These are phyloP conservation scores for Leptobrachium leishanense DNA, from an alignment of 2,113 vertebrate genomes.

Conservation along the genomic window DNA sequence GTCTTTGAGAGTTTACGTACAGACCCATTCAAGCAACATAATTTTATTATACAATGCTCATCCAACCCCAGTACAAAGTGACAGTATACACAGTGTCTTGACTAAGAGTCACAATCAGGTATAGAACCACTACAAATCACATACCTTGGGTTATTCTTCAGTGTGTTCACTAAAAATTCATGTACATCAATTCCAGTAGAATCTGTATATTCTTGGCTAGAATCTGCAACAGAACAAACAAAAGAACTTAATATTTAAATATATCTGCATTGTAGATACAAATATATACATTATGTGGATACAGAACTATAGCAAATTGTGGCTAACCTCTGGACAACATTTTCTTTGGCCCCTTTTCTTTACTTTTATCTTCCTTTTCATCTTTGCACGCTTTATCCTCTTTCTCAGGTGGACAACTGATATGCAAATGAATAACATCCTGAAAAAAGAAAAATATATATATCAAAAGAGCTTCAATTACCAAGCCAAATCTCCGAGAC, in stretches of 20 bases:
- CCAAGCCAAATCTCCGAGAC: too few relatives aligned
- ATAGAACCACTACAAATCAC: too few relatives aligned
- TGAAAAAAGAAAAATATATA: conserved; percentile 52
- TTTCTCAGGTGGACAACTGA: conserved; percentile 97
- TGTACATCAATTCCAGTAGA: conserved; percentile 98
- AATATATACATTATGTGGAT: too few relatives aligned
- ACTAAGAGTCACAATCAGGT: too few relatives aligned
- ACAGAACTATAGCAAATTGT: too few relatives aligned
- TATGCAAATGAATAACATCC: conserved; percentile 95
- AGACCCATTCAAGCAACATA: too few relatives aligned
- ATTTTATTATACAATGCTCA: too few relatives aligned
- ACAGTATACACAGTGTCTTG: too few relatives aligned
- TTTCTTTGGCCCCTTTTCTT: conserved; percentile 89
- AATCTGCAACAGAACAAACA: conserved; percentile 74
- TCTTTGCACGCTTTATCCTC: conserved; percentile 93
- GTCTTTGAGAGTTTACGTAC: too few relatives aligned
- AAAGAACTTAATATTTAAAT: conserved; percentile 24
- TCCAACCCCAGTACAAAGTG: too few relatives aligned
- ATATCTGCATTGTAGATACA: neutral
- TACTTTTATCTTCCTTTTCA: conserved; percentile 94
- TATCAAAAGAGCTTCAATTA: neutral
- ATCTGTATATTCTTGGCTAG: conserved; percentile 98
- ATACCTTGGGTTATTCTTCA: conserved; percentile 99
- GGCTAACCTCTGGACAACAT: conserved; percentile 90
- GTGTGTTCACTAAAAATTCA: conserved; percentile 99